phyloP scores from a whole-genome alignment of 2,888 invertebrate genomes.

The Ophion costatus region DNA sequence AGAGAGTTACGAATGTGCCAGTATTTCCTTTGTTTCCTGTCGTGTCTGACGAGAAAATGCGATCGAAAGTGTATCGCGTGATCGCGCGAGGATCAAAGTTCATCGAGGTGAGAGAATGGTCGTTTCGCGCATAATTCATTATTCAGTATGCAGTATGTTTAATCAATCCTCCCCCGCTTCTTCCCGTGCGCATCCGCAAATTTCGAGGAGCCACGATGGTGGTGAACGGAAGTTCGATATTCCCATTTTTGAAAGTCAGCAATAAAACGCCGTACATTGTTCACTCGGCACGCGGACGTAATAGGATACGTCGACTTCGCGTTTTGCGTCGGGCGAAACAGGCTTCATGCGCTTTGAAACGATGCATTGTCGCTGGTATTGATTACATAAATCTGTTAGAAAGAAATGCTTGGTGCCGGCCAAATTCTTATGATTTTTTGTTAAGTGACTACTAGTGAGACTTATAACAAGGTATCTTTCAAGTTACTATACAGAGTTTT shows the following conservation, averaged over 20 bases:
- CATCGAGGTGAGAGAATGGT: slow-evolving; percentile 6
- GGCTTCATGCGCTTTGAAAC: too few relatives aligned
- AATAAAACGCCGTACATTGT: neutral
- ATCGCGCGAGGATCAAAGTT: slow-evolving; percentile 35
- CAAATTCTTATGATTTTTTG: too few relatives aligned
- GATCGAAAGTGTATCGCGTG: neutral
- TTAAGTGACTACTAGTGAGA: too few relatives aligned
- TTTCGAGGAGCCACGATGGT: neutral
- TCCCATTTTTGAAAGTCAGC: neutral
- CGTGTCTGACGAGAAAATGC: neutral
- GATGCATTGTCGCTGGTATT: too few relatives aligned
- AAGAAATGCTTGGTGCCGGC: too few relatives aligned
- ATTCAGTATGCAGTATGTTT: slow-evolving; percentile 30
- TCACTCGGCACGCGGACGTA: neutral
- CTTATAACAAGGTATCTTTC: too few relatives aligned
- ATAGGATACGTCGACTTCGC: neutral
- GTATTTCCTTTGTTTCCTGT: too few relatives aligned
- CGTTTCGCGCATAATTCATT: slow-evolving; percentile 4
- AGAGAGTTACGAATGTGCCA: neutral
- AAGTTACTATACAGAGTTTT: too few relatives aligned
- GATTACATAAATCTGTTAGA: too few relatives aligned
- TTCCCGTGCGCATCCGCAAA: neutral
- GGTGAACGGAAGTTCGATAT: slow-evolving; percentile 4
- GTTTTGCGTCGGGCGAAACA: too few relatives aligned
- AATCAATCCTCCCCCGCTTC: slow-evolving; percentile 23